phyloP scores from a whole-genome alignment of 2,797 vertebrate species.

The Coregonus suidteri region DNA sequence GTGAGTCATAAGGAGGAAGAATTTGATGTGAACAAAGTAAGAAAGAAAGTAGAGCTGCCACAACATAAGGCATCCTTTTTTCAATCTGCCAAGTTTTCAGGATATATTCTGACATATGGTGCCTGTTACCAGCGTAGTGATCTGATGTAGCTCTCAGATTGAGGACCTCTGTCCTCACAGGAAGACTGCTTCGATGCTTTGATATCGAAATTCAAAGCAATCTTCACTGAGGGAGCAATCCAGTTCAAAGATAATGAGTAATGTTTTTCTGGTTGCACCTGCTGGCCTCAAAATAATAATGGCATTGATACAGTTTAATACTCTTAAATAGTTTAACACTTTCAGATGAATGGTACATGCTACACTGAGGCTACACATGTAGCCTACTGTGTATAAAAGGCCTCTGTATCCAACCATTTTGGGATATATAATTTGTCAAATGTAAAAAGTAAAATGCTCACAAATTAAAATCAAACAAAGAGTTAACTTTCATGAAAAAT shows the following conservation, averaged over 20 bases:
- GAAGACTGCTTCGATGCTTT: constrained; percentile 40
- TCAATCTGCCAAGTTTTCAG: constrained; percentile 10
- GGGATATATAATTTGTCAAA: constrained; percentile 15
- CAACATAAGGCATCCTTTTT: constrained; percentile 22
- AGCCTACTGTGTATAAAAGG: not conserved
- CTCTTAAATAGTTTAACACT: constrained; percentile 37
- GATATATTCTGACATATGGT: constrained; percentile 20
- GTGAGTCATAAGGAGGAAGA: constrained; percentile 24
- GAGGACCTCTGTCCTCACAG: constrained; percentile 34
- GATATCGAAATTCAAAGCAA: constrained; percentile 35
- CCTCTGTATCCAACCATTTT: not conserved
- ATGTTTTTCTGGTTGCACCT: constrained; percentile 13
- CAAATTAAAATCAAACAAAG: constrained; percentile 49
- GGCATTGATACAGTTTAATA: constrained; percentile 41
- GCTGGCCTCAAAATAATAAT: constrained; percentile 22
- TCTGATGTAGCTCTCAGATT: constrained; percentile 19
- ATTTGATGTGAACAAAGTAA: constrained; percentile 31
- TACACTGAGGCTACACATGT: constrained; percentile 32
- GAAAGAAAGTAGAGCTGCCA: not conserved
- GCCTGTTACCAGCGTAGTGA: constrained; percentile 22
- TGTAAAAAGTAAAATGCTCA: constrained; percentile 25
- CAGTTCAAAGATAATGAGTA: constrained; percentile 22
- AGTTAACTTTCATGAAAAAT: constrained; percentile 36
- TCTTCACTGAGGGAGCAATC: constrained; percentile 10
- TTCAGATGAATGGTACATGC: constrained; percentile 45